A percentile compares a stretch with the other conserved stretches of the same genome.
Conservation (phyloP, 1,140 invertebrate genomes). For the Fopius arisanus region DNA sequence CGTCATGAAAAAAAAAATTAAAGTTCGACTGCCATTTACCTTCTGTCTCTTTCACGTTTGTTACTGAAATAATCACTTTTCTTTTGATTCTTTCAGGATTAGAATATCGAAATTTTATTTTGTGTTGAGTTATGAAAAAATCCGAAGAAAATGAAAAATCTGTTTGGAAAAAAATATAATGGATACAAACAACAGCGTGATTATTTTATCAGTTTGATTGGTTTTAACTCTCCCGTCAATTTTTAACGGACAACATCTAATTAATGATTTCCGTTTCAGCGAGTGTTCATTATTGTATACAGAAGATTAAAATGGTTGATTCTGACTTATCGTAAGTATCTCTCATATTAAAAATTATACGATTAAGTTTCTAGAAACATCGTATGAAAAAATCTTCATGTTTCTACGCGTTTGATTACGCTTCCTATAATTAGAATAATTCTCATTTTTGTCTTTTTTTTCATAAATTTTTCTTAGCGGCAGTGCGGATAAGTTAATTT, state of each 20-base stretch:
- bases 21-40: too few relatives aligned
- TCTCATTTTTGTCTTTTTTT: slow-evolving; percentile 5
- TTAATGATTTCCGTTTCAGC: neutral
- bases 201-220: neutral
- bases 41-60: too few relatives aligned
- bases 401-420: neutral
- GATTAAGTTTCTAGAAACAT: slow-evolving; percentile 20
- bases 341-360: slow-evolving; percentile 1
- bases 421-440: neutral
- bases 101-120: neutral
- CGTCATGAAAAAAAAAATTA: too few relatives aligned
- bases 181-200: neutral
- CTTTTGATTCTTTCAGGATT: neutral
- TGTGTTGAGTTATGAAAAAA: neutral
- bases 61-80: neutral
- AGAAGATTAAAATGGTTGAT: neutral
- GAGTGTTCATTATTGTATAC: neutral
- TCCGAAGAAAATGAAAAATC: neutral
- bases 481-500: slow-evolving; percentile 23
- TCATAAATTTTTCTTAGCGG: slow-evolving; percentile 15
- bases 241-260: neutral
- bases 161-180: neutral
- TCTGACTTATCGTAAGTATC: neutral
- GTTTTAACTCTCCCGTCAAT: neutral
- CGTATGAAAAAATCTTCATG: neutral